Base-by-base conservation (phyloP, 2,888 invertebrate genomes). In the Euplagia quadripunctaria region DNA sequence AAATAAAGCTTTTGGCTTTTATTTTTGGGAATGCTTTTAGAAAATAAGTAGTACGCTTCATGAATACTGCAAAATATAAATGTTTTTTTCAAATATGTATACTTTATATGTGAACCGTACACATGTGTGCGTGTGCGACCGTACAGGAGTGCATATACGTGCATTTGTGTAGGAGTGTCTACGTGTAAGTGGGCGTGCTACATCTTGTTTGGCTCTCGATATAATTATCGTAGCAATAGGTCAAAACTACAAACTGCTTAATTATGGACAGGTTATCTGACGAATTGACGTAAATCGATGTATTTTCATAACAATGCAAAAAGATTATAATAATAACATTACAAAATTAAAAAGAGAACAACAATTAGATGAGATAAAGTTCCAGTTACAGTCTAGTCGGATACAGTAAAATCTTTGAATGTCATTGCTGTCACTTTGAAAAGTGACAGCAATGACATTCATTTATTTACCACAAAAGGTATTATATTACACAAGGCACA, bases 241-340 rank as follows among this genome's bases (percentile, higher is more conserved):
- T 74, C 42, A 71, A 68, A 64, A 31, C 17, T 55, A 61, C 14
- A 63, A 68, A 79, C 65, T 17, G 52, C 71, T 68, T 67, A 46
- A 52, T 63, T 31, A 41, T 65, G 63, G 0, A 20, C 79, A 75
- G 77, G 76, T 79, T 85, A 85, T 85, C 80, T 67, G 31, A 52
- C 12, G 66, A 71, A 78, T 77, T 84, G 82, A 84, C 84, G 85
- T 73, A 79, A 80, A 73, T 67, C 64, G 4, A 66, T 55, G 71
- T 79, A 69, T 72, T 72, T 73, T 46, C 58, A 78, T 64, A 76
- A 75, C 70, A 79, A 75, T 75, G 52, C 72, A 70, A 58, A 69
- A 68, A 42, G 46, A 68, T 63, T 12, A 64, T 51, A 70, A 71
- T 69, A 42, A 70, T 20, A 72, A 67, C 11, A 52, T 66, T 41